A percentile compares a stretch with the other conserved stretches of the same genome.
These are phyloP conservation scores for Zeus faber DNA, from an alignment of 2,113 vertebrate genomes.

Conservation along the genomic window DNA sequence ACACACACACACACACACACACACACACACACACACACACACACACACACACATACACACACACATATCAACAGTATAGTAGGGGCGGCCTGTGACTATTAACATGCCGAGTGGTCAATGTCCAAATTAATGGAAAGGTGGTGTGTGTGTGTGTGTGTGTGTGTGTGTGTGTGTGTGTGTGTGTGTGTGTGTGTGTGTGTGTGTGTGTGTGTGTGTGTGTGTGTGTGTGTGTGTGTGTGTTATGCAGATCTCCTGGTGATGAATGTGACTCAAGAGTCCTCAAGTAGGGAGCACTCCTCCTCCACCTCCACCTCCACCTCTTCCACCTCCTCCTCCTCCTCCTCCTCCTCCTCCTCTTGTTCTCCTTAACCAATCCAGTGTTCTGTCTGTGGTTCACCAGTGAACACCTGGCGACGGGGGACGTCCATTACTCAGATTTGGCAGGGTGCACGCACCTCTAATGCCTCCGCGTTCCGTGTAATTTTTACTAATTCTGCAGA, in stretches of 20 bases:
- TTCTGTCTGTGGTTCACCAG: slow-evolving; percentile 26
- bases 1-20: slow-evolving; percentile 8
- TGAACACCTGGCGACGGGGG: slow-evolving; percentile 29
- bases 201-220: too few relatives aligned
- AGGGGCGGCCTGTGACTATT: too few relatives aligned
- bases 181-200: too few relatives aligned
- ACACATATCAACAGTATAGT: too few relatives aligned
- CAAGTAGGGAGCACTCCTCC: slow-evolving; percentile 3
- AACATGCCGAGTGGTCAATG: too few relatives aligned
- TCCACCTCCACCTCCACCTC: background rate
- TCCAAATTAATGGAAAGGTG: too few relatives aligned
- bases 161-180: too few relatives aligned
- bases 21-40: slow-evolving; percentile 1
- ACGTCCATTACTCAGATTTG: slow-evolving; percentile 34
- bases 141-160: too few relatives aligned
- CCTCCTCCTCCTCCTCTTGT: slow-evolving; percentile 9
- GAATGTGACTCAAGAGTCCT: slow-evolving; percentile 18
- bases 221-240: too few relatives aligned
- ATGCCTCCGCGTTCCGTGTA: slow-evolving; percentile 22
- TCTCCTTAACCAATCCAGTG: too few relatives aligned
- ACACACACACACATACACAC: background rate
- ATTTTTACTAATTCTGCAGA: slow-evolving; percentile 12
- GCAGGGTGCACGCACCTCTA: slow-evolving; percentile 7
- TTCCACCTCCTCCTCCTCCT: too few relatives aligned
- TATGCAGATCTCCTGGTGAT: slow-evolving; percentile 14